Evolutionary conservation across 2,113 vertebrate genomes (phyloP), one percentile per base, ranked within the genome.

Genomic region (Ameiurus melas): DNA sequence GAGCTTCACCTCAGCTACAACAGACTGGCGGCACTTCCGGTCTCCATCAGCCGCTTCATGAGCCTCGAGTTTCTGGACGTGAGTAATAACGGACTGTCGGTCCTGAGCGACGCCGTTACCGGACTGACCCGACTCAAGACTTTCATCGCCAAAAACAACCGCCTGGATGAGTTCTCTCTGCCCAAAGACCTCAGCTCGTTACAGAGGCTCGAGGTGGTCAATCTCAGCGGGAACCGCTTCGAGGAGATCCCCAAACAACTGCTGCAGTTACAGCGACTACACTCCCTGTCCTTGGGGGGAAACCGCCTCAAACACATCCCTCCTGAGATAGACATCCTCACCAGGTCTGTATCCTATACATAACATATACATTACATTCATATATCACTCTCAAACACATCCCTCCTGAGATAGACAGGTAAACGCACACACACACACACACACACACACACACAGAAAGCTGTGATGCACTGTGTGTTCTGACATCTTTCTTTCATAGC

Each of bases 221-320:
- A 99, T 93, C 94, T 99, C 10, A 98, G 98, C 90, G 98, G 98
- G 27, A 99, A 99, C 94, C 94, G 97, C 43, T 99, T 99, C 91
- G 93, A 96, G 86, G 96, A 97, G 92, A 91, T 99, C 82, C 98
- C 98, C 0, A 91, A 95, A 66, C 94, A 96, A 91, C 93, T 97
- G 53, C 95, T 96, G 81, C 96, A 94, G 89, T 95, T 99, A 84
- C 94, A 91, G 33, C 95, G 94, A 13, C 96, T 99, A 64, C 97
- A 96, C 89, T 98, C 97, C 78, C 97, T 99, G 43, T 98, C 98
- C 30, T 93, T 99, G 78, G 98, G 98, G n/a, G 97, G 98, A 78
- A 99, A 99, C 95, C 94, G 97, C 85, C 96, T 99, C 55, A 97
- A 96, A 91, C 92, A 92, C 93, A 99, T 99, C 91, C 97, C 97